Evolutionary conservation across 2,797 vertebrate species (phyloP).

Genomic region (Choloepus didactylus): DNA sequence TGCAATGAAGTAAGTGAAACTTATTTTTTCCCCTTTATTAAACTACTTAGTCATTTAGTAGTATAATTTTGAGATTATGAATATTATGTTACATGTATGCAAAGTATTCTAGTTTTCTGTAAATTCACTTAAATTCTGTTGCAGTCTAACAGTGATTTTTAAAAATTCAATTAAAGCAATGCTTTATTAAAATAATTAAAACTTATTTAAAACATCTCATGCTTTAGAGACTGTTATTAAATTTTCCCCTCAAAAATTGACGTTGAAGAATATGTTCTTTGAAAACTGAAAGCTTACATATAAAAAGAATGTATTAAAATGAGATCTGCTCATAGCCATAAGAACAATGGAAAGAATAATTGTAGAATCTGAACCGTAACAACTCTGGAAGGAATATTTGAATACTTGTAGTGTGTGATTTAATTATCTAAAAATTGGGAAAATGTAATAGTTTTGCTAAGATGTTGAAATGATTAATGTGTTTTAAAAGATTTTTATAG

Average conservation of each 20-base stretch:
- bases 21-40: slow-evolving; percentile 40
- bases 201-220: slow-evolving; percentile 3
- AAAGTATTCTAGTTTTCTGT: slow-evolving; percentile 26
- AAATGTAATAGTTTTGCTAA: slow-evolving; percentile 43
- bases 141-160: slow-evolving; percentile 28
- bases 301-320: slow-evolving; percentile 51
- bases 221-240: slow-evolving; percentile 35
- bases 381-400: background rate
- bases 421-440: slow-evolving; percentile 47
- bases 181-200: slow-evolving; percentile 27
- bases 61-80: slow-evolving; percentile 17
- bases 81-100: background rate
- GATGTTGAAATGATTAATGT: slow-evolving; percentile 39
- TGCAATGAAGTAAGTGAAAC: background rate
- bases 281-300: slow-evolving; percentile 40
- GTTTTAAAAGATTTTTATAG: slow-evolving; percentile 35
- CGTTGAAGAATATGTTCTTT: slow-evolving; percentile 52
- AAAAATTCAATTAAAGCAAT: slow-evolving; percentile 41
- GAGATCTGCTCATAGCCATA: background rate
- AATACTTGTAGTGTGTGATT: background rate
- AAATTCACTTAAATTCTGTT: slow-evolving; percentile 45
- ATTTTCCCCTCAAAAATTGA: slow-evolving; percentile 23
- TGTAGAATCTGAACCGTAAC: slow-evolving; percentile 32
- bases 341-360: slow-evolving; percentile 22
- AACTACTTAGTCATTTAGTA: slow-evolving; percentile 27